Evolutionary conservation across 2,797 vertebrate genomes (phyloP).

Genomic region (Martes flavigula): DNA sequence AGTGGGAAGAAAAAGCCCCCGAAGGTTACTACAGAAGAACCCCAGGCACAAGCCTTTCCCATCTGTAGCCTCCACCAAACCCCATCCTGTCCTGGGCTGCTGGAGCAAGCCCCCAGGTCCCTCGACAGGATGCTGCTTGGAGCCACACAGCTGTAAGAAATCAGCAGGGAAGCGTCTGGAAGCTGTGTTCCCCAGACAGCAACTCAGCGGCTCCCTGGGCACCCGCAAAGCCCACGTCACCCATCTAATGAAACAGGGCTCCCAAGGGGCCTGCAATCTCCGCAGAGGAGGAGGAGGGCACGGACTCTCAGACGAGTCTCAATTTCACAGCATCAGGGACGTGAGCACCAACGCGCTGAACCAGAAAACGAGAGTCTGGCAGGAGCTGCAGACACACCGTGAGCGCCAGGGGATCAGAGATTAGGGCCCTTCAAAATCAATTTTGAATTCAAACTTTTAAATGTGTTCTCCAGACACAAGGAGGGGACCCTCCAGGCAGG

Average conservation of each 20-base stretch:
- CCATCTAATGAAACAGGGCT: slow-evolving; percentile 83
- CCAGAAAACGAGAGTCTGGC: slow-evolving; percentile 85
- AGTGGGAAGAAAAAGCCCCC: not conserved
- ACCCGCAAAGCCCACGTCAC: slow-evolving; percentile 72
- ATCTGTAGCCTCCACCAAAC: not conserved
- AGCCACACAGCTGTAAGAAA: not conserved
- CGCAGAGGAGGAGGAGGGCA: slow-evolving; percentile 79
- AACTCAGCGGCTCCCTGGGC: slow-evolving; percentile 43
- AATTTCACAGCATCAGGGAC: slow-evolving; percentile 88
- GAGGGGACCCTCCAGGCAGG: slow-evolving; percentile 68
- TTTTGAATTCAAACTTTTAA: slow-evolving; percentile 89
- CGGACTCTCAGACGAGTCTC: slow-evolving; percentile 84
- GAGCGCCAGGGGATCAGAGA: slow-evolving; percentile 86
- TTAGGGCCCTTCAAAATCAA: slow-evolving; percentile 88
- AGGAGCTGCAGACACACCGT: slow-evolving; percentile 83
- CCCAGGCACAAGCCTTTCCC: not conserved
- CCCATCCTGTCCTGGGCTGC: not conserved
- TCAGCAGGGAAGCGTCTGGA: not conserved
- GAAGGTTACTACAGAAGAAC: not conserved
- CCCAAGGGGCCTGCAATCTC: slow-evolving; percentile 83
- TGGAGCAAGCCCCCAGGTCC: not conserved
- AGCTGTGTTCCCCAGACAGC: slow-evolving; percentile 44
- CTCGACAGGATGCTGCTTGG: not conserved
- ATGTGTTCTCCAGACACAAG: slow-evolving; percentile 80
- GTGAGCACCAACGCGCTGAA: slow-evolving; percentile 84